Evolutionary conservation across 2,888 invertebrate species (phyloP), one percentile per base, ranked within the genome.

Genomic region (Tiphia femorata): DNA sequence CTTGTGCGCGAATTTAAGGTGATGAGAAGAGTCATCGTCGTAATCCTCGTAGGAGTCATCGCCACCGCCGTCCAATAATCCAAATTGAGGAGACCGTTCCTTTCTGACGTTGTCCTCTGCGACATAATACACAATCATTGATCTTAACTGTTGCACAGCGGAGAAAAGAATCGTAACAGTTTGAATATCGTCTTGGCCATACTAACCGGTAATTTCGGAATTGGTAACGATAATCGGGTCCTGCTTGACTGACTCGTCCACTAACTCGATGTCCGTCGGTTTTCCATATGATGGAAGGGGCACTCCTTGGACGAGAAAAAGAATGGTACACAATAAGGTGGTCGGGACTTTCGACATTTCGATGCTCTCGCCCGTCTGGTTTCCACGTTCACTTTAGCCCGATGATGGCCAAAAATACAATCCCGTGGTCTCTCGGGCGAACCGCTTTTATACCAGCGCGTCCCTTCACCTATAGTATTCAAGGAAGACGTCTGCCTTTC

Each of bases 61-160:
- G n/a, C 54, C 64, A 38, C 62, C 63, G 44, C 52, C 64, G 5
- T 44, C 37, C 1, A 63, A 38, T 25, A 72, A 49, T 25, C 70
- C 70, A 8, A 58, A 69, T 35, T 67, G 61, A 0, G 73, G 71
- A 8, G 73, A 73, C 37, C 73, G 54, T 48, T 64, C 58, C 5
- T 52, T 33, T 27, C 74, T 69, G 1, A 27, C 42, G 17, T 4
- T 16, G 3, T 30, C 69, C 60, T 12, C n/a, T 33, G 12, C 12
- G 3, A 14, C 4, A 3, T 33, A n/a, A 33, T 4, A 29, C 33
- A 33, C 2, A 6, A 33, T n/a, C n/a, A n/a, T n/a, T n/a, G n/a
- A n/a, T n/a, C n/a, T n/a, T n/a, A n/a, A n/a, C n/a, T n/a, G n/a
- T n/a, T n/a, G n/a, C n/a, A n/a, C n/a, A n/a, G n/a, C n/a, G n/a